Conservation (phyloP, 2,797 vertebrate species). For the Babyrousa celebensis region DNA sequence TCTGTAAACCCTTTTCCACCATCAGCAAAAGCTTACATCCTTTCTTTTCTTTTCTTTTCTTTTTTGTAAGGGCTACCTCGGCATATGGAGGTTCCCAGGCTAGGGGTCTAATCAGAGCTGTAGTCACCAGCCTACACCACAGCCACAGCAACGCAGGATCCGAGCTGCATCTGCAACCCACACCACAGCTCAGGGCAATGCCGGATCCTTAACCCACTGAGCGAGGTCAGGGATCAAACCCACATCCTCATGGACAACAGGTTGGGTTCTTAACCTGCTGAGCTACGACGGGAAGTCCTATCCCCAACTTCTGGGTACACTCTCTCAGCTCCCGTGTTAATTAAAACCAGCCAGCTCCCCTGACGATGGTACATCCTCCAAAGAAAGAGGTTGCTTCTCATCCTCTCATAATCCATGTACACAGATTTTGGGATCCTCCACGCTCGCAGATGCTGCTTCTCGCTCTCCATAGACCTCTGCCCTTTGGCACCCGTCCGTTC, state of each 20-base stretch:
- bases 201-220: too few relatives aligned
- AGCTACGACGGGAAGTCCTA: too few relatives aligned
- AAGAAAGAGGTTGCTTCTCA: not conserved
- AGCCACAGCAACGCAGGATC: too few relatives aligned
- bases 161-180: too few relatives aligned
- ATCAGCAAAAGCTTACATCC: not conserved
- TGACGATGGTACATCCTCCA: not conserved
- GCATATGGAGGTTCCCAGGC: too few relatives aligned
- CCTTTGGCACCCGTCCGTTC: not conserved
- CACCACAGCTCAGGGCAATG: too few relatives aligned
- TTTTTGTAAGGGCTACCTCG: too few relatives aligned
- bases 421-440: not conserved
- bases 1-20: not conserved
- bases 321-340: not conserved
- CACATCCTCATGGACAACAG: too few relatives aligned
- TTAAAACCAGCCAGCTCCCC: not conserved
- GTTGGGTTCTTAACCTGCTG: too few relatives aligned
- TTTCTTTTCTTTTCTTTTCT: not conserved
- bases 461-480: not conserved
- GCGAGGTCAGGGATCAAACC: too few relatives aligned
- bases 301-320: not conserved
- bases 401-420: not conserved
- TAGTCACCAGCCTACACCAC: too few relatives aligned
- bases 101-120: too few relatives aligned
- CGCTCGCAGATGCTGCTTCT: not conserved